Evolutionary conservation across 2,797 vertebrate species (phyloP), one percentile per base, ranked within the genome.

Genomic region (Intellagama lesueurii): DNA sequence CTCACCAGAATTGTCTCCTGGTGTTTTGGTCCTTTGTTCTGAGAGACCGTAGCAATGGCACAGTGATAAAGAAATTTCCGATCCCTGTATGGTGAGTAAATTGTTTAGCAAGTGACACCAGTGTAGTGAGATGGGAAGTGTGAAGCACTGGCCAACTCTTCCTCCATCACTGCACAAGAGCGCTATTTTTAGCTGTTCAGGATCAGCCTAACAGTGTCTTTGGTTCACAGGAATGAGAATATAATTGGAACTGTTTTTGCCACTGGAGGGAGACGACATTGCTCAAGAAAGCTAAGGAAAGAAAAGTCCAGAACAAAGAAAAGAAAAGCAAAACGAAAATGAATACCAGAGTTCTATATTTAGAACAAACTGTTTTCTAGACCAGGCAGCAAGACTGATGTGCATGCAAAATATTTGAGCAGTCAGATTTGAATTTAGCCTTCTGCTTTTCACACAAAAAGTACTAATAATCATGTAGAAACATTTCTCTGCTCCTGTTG

Each of bases 261-360:
- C 95, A 91, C 95, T 96, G 94, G 96, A 96, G 96, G 95, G 94
- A 95, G 95, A 95, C 93, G 94, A 95, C 90, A 94, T 94, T 93
- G 92, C 95, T 95, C 91, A 92, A 92, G 92, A 95, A 87, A 75
- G 83, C 86, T 35, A 3, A 64, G 44, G 92, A 75, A 93, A 91
- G 56, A 44, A 81, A 8, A 47, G 0, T 22, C 7, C 49, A 82
- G 78, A 88, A 90, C 77, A 81, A 90, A 90, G 73, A 22, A 44
- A 73, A 83, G 90, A 16, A 80, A 90, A 28, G 8, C 76, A 35
- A 2, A 24, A 28, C 44, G 4, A 72, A 88, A 77, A 5, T 40
- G 91, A 90, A 89, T 66, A 92, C 7, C 87, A 35, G 35, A 92
- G 93, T 82, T 69, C 24, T 93, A 86, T 86, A 90, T 91, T 91